A percentile compares a stretch with the other conserved stretches of the same genome.
Conservation (phyloP, 2,797 vertebrate species). For the Melanotaenia trifasciata region DNA sequence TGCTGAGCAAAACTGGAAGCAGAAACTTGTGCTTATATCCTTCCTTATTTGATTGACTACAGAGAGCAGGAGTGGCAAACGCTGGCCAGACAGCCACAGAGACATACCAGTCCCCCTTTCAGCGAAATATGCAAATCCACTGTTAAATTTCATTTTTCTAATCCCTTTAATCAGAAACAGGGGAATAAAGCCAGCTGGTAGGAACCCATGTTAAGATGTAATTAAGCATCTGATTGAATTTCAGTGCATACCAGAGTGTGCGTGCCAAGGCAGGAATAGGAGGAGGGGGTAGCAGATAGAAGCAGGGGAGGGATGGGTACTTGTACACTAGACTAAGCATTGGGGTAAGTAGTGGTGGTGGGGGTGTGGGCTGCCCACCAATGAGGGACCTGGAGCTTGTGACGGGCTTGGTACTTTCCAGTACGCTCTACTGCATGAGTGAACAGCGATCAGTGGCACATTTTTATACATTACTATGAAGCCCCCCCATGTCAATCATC, state of each 20-base stretch:
- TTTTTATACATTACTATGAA: constrained; percentile 77
- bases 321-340: constrained; percentile 77
- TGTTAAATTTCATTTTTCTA: constrained; percentile 95
- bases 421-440: constrained; percentile 70
- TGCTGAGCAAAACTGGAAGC: constrained; percentile 40
- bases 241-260: constrained; percentile 87
- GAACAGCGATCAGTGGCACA: constrained; percentile 76
- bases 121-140: constrained; percentile 89
- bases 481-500: constrained; percentile 76
- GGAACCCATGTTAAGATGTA: constrained; percentile 93
- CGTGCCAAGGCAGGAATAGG: constrained; percentile 70
- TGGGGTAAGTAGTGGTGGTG: constrained; percentile 69
- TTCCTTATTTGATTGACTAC: constrained; percentile 55
- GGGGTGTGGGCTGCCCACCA: constrained; percentile 67
- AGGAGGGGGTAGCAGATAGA: constrained; percentile 37
- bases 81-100: constrained; percentile 60
- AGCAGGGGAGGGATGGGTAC: constrained; percentile 67
- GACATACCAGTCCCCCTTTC: constrained; percentile 80
- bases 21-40: constrained; percentile 34
- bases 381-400: constrained; percentile 69
- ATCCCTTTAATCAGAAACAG: constrained; percentile 96
- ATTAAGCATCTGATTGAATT: constrained; percentile 98
- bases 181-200: constrained; percentile 97
- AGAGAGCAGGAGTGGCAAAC: constrained; percentile 39
- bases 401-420: constrained; percentile 73